Conservation (phyloP, 1,140 invertebrate genomes). For the Bombus waltoni region DNA sequence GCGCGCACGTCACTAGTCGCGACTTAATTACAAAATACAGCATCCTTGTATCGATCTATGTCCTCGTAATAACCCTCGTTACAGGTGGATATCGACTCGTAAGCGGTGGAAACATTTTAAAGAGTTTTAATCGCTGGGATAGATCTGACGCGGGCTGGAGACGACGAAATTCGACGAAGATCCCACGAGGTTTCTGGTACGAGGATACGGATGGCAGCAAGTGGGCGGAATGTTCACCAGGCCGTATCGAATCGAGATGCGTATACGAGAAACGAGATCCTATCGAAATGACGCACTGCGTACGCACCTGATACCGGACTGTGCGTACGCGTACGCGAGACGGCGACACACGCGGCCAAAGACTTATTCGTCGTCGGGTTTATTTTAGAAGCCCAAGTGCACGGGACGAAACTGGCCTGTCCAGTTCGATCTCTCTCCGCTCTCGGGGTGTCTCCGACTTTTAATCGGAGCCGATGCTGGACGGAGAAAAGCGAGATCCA, state of each 20-base stretch:
- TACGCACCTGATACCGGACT: slow-evolving; percentile 80
- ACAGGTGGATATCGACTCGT: slow-evolving; percentile 32
- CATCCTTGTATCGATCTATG: slow-evolving; percentile 40
- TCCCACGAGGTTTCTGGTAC: slow-evolving; percentile 25
- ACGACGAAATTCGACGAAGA: slow-evolving; percentile 50
- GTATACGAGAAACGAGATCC: slow-evolving; percentile 69
- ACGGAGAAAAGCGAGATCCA: background rate
- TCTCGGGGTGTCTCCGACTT: slow-evolving; percentile 4
- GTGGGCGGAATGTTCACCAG: slow-evolving; percentile 77
- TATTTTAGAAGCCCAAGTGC: slow-evolving; percentile 75
- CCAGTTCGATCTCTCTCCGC: slow-evolving; percentile 5
- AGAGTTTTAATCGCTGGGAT: slow-evolving; percentile 47
- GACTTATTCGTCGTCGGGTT: slow-evolving; percentile 70
- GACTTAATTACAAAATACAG: slow-evolving; percentile 39
- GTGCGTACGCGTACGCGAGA: slow-evolving; percentile 60
- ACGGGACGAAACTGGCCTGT: slow-evolving; percentile 29
- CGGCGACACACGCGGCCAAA: slow-evolving; percentile 34
- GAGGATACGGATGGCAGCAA: slow-evolving; percentile 52
- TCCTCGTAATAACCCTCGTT: slow-evolving; percentile 46
- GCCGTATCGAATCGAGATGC: slow-evolving; percentile 63
- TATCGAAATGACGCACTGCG: slow-evolving; percentile 81
- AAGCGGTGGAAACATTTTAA: slow-evolving; percentile 29
- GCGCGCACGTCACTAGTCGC: background rate
- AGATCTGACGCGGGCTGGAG: slow-evolving; percentile 27
- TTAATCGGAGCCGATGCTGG: background rate